Conservation (phyloP, 1,140 invertebrate species). For the Eciton burchellii region DNA sequence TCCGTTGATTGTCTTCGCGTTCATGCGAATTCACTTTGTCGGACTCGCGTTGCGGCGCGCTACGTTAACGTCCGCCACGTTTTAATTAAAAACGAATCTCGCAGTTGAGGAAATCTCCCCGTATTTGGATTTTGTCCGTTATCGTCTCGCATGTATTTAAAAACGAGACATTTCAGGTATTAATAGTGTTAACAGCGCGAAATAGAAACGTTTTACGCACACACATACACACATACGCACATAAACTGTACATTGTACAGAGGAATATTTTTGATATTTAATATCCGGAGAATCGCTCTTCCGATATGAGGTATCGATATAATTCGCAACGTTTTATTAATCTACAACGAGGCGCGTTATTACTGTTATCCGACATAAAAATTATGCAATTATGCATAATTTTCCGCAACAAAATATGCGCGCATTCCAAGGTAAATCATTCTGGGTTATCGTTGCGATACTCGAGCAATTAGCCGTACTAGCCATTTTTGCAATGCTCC, state of each 20-base stretch:
- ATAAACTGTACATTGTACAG: neutral
- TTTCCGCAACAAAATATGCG: neutral
- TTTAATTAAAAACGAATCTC: constrained; percentile 52
- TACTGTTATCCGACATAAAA: neutral
- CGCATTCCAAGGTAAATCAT: neutral
- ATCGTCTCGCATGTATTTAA: neutral
- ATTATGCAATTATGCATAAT: neutral
- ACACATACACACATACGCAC: too few relatives aligned
- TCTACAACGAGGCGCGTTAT: neutral
- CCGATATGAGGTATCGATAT: too few relatives aligned
- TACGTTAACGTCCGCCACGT: constrained; percentile 18
- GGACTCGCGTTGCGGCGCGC: too few relatives aligned
- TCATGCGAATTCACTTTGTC: too few relatives aligned
- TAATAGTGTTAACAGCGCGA: too few relatives aligned
- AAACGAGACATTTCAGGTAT: neutral
- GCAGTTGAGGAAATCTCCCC: neutral
- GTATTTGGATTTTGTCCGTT: neutral
- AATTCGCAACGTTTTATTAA: neutral
- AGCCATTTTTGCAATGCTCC: constrained; percentile 3
- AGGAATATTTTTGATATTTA: neutral
- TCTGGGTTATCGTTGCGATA: neutral
- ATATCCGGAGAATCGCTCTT: neutral
- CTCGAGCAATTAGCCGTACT: neutral
- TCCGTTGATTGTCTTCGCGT: neutral
- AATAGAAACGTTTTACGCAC: too few relatives aligned